Percentiles rank a stretch among this genome's conserved stretches.
phyloP scores from a whole-genome alignment of 2,888 invertebrate species.

The Paralinhomoeus sp. region DNA sequence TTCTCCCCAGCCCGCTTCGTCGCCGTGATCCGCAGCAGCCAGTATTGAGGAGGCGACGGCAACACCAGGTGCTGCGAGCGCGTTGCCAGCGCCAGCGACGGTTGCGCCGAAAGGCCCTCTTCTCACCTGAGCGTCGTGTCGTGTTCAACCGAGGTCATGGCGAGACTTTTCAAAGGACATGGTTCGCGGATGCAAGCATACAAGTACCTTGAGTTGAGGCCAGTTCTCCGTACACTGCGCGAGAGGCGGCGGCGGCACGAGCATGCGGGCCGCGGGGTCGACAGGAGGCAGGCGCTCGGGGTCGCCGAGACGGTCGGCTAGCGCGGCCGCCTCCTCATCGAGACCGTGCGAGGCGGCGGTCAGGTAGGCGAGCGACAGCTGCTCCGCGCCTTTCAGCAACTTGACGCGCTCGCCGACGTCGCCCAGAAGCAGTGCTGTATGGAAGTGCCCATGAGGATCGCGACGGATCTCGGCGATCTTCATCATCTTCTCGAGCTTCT shows the following conservation, averaged over 20 bases:
- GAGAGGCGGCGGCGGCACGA: conserved; percentile 70
- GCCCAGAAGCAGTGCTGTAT: conserved; percentile 70
- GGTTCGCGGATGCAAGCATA: no score
- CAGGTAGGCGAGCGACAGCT: conserved; percentile 51
- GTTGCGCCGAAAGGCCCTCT: background rate
- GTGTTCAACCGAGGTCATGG: background rate
- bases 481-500: conserved; percentile 91
- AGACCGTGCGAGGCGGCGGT: conserved; percentile 80
- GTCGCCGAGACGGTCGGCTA: conserved; percentile 26
- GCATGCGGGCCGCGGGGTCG: conserved; percentile 45
- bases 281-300: conserved; percentile 42
- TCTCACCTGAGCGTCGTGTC: background rate
- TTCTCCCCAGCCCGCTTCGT: conserved; percentile 43
- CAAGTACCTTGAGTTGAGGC: conserved; percentile 78
- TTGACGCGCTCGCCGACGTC: conserved; percentile 69
- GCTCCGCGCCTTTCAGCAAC: conserved; percentile 37
- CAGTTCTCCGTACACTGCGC: conserved; percentile 79
- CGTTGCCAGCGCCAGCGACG: conserved; percentile 20
- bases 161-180: background rate
- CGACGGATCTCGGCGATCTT: conserved; percentile 96
- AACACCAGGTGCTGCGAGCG: background rate
- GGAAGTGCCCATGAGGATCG: conserved; percentile 78
- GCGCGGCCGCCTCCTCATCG: conserved; percentile 48
- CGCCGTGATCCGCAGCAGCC: conserved; percentile 26
- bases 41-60: no score